These are phyloP conservation scores for Ormyrus rosae DNA, from an alignment of 2,888 invertebrate genomes.

Conservation along the genomic window DNA sequence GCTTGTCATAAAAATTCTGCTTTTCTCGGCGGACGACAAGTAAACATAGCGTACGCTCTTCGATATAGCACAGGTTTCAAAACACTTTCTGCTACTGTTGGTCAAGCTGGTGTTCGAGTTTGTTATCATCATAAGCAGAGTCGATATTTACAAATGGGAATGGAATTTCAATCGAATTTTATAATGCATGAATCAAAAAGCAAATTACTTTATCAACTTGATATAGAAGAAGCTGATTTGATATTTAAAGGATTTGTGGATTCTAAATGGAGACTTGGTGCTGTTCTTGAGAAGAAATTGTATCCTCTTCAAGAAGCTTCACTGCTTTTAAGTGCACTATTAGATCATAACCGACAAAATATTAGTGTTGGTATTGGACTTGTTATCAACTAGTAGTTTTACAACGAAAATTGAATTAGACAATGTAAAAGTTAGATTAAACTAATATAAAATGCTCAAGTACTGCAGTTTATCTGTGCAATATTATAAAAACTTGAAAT, in stretches of 20 bases:
- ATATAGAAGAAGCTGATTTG: slow-evolving; percentile 80
- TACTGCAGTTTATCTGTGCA: background rate
- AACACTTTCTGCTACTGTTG: slow-evolving; percentile 83
- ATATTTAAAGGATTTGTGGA: slow-evolving; percentile 80
- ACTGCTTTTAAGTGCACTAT: slow-evolving; percentile 80
- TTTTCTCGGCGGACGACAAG: slow-evolving; percentile 63
- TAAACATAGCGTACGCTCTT: slow-evolving; percentile 67
- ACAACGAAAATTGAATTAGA: slow-evolving; percentile 30
- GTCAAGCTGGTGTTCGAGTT: slow-evolving; percentile 76
- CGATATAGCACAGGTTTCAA: slow-evolving; percentile 79
- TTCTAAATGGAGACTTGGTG: slow-evolving; percentile 79
- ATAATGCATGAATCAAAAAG: slow-evolving; percentile 79
- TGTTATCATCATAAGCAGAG: slow-evolving; percentile 82
- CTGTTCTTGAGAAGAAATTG: slow-evolving; percentile 81
- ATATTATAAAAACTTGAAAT: slow-evolving; percentile 33
- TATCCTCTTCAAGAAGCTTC: slow-evolving; percentile 81
- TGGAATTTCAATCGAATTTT: slow-evolving; percentile 81
- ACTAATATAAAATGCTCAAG: slow-evolving; percentile 29
- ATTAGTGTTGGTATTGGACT: slow-evolving; percentile 82
- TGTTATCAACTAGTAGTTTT: slow-evolving; percentile 73
- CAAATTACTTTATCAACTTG: slow-evolving; percentile 81
- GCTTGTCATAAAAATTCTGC: slow-evolving; percentile 65
- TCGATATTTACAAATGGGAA: slow-evolving; percentile 81
- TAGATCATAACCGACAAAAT: slow-evolving; percentile 80
- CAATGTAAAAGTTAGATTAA: slow-evolving; percentile 42